Conservation (phyloP, 2,797 vertebrate species). For the Gastrophryne carolinensis region DNA sequence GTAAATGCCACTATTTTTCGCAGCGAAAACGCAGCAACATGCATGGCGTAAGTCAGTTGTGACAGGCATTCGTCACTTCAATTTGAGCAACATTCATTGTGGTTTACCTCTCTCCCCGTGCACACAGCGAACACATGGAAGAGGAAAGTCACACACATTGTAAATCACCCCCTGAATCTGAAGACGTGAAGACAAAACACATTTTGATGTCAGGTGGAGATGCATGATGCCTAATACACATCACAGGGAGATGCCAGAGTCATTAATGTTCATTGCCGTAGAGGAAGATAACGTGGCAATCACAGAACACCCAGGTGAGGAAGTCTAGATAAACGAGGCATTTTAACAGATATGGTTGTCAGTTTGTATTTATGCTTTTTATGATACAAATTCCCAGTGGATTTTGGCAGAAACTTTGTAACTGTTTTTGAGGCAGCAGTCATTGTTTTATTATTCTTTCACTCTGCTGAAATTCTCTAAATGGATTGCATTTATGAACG, state of each 20-base stretch:
- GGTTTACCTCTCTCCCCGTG: no score
- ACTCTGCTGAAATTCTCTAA: background rate
- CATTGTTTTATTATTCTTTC: conserved; percentile 18
- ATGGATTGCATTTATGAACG: conserved; percentile 2
- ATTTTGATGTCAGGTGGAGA: conserved; percentile 27
- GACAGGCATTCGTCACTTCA: no score
- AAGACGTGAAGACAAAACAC: conserved; percentile 13
- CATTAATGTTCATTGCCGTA: conserved; percentile 44
- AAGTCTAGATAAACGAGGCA: conserved; percentile 36
- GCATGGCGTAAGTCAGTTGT: no score
- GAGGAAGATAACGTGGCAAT: conserved; percentile 32
- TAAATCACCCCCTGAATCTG: no score
- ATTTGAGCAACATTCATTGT: no score
- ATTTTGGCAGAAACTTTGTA: conserved; percentile 28
- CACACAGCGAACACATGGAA: no score
- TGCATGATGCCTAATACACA: conserved; percentile 12
- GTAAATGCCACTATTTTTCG: no score
- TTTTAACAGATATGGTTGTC: conserved; percentile 49
- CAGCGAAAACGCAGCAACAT: no score
- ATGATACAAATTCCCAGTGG: conserved; percentile 39
- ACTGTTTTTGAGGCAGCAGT: conserved; percentile 30
- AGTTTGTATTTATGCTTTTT: conserved; percentile 46
- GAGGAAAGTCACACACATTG: no score
- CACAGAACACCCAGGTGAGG: conserved; percentile 36
- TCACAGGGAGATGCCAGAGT: conserved; percentile 9